These are phyloP conservation scores for Cynopterus sphinx DNA, from an alignment of 2,797 vertebrate genomes.

Conservation along the genomic window DNA sequence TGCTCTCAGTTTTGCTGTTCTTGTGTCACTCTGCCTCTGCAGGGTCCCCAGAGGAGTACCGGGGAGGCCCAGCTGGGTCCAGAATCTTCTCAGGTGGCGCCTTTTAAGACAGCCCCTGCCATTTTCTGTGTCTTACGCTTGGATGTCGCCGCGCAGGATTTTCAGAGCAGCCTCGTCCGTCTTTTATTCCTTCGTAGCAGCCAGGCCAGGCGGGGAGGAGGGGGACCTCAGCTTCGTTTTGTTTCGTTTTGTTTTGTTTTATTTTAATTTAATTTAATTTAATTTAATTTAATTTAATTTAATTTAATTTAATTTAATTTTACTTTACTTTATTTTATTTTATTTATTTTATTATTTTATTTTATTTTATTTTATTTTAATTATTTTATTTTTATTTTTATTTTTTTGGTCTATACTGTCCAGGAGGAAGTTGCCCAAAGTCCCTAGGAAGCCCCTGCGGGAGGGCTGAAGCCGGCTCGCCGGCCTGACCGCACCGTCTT, in stretches of 20 bases:
- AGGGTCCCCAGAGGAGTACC: accelerated
- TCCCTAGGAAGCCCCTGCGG: neutral
- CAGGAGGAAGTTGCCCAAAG: neutral
- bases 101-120: neutral
- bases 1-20: neutral
- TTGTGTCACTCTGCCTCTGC: neutral
- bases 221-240: neutral
- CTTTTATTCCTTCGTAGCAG: neutral
- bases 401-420: neutral
- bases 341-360: no score
- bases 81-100: neutral
- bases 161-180: neutral
- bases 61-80: neutral
- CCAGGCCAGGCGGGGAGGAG: neutral
- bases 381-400: neutral
- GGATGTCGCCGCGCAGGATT: neutral
- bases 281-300: no score
- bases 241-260: no score
- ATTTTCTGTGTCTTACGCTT: neutral
- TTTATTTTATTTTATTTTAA: no score
- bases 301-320: no score
- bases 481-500: neutral
- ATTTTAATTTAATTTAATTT: no score
- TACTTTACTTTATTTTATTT: no score
- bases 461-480: neutral